These are phyloP conservation scores for Loxodonta africana DNA, from an alignment of 2,113 vertebrate genomes.

Conservation along the genomic window DNA sequence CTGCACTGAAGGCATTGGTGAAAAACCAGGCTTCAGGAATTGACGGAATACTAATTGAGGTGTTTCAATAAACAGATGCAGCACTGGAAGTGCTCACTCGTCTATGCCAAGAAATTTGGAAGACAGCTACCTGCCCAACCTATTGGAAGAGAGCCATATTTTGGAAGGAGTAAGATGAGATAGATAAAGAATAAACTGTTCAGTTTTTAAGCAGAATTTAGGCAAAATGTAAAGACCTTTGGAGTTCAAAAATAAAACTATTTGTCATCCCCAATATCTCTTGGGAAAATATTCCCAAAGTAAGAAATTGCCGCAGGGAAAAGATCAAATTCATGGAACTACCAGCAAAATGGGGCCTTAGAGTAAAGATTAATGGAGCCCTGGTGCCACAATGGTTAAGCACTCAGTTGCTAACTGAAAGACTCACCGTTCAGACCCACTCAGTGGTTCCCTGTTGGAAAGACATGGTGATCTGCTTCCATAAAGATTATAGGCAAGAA, in stretches of 20 bases:
- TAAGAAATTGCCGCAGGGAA: background rate
- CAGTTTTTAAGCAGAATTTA: background rate
- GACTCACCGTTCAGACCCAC: background rate
- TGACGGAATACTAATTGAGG: too few species aligned
- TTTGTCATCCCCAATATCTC: background rate
- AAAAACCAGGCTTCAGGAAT: too few species aligned
- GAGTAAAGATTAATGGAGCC: background rate
- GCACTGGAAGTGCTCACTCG: too few species aligned
- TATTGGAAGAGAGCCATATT: too few species aligned
- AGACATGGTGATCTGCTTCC: background rate
- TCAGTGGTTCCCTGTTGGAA: background rate
- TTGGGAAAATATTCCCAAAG: conserved; percentile 35
- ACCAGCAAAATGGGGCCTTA: background rate
- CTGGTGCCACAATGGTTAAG: background rate
- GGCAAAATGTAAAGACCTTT: conserved; percentile 51
- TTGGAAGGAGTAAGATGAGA: background rate
- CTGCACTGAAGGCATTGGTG: too few species aligned
- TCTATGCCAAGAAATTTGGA: too few species aligned
- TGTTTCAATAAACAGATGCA: too few species aligned
- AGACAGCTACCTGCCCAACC: too few species aligned
- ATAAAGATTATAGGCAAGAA: background rate
- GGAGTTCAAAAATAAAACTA: background rate
- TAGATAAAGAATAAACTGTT: conserved; percentile 17
- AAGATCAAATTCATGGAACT: background rate
- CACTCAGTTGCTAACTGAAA: background rate